Evolutionary conservation across 2,797 vertebrate genomes (phyloP).

Genomic region (Lacerta viridis): DNA sequence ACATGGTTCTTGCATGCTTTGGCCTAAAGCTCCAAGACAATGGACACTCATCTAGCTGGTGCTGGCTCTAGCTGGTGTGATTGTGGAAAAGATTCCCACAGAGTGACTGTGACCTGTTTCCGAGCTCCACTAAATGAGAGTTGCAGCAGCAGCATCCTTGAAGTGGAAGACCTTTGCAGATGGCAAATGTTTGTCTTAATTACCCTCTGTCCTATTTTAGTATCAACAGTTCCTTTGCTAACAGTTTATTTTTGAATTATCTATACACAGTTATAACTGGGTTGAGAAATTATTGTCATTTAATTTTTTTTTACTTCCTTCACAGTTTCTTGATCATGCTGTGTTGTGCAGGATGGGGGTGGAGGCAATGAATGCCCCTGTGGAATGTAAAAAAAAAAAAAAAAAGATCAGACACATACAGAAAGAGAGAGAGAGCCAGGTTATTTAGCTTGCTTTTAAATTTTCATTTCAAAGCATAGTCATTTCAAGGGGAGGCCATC

Average conservation of each 20-base stretch:
- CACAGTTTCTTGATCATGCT: neutral
- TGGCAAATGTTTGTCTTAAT: neutral
- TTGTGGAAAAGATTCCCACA: neutral
- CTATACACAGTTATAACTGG: neutral
- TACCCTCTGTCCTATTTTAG: too few relatives aligned
- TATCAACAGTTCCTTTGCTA: neutral
- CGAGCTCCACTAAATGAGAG: neutral
- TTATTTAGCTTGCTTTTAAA: neutral
- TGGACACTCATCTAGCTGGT: neutral
- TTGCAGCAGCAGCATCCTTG: neutral
- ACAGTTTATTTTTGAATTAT: neutral
- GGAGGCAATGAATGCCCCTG: too few relatives aligned
- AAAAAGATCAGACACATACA: neutral
- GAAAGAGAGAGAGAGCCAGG: neutral
- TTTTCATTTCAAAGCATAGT: conserved; percentile 1
- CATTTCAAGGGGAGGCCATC: neutral
- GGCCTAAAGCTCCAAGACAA: neutral
- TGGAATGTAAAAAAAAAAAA: neutral
- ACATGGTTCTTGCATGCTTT: neutral
- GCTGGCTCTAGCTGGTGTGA: too few relatives aligned
- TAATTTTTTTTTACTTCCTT: neutral
- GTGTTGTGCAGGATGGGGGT: too few relatives aligned
- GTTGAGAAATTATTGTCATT: neutral
- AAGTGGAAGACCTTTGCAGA: neutral
- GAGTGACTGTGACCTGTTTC: neutral